Conservation (phyloP, 2,113 vertebrate genomes). For the Python bivittatus region DNA sequence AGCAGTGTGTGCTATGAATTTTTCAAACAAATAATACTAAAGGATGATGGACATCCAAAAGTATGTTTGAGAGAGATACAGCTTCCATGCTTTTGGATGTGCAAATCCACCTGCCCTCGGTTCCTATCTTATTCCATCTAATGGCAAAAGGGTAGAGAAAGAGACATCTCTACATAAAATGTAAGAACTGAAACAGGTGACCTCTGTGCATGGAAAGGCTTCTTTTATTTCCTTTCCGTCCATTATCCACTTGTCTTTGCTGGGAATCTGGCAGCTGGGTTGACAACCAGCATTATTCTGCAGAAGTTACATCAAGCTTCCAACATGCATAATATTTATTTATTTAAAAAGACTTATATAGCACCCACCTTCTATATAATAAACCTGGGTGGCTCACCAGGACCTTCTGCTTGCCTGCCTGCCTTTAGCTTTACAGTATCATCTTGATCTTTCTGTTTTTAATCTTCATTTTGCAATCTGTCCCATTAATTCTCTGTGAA, state of each 20-base stretch:
- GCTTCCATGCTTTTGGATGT: neutral
- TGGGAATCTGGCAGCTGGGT: slow-evolving; percentile 52
- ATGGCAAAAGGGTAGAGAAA: slow-evolving; percentile 13
- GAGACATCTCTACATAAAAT: slow-evolving; percentile 39
- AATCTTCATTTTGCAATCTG: neutral
- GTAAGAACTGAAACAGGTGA: slow-evolving; percentile 45
- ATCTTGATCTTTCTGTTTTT: neutral
- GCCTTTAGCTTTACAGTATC: neutral
- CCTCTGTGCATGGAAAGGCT: slow-evolving; percentile 57
- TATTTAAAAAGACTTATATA: slow-evolving; percentile 6
- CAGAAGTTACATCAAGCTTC: slow-evolving; percentile 61
- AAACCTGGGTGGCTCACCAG: too few relatives aligned
- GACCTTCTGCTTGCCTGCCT: too few relatives aligned
- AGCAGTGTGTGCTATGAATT: too few relatives aligned
- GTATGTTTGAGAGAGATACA: too few relatives aligned
- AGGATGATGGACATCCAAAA: too few relatives aligned
- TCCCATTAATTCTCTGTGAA: neutral
- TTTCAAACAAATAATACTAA: too few relatives aligned
- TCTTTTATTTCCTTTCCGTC: slow-evolving; percentile 23
- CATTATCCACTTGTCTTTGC: slow-evolving; percentile 42
- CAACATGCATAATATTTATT: slow-evolving; percentile 29
- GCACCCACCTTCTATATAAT: neutral
- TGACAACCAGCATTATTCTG: slow-evolving; percentile 64
- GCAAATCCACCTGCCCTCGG: neutral
- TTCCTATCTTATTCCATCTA: neutral